A percentile compares a stretch with the other conserved stretches of the same genome.
phyloP scores from a whole-genome alignment of 2,797 vertebrate species.

The Sebastolobus altivelis region DNA sequence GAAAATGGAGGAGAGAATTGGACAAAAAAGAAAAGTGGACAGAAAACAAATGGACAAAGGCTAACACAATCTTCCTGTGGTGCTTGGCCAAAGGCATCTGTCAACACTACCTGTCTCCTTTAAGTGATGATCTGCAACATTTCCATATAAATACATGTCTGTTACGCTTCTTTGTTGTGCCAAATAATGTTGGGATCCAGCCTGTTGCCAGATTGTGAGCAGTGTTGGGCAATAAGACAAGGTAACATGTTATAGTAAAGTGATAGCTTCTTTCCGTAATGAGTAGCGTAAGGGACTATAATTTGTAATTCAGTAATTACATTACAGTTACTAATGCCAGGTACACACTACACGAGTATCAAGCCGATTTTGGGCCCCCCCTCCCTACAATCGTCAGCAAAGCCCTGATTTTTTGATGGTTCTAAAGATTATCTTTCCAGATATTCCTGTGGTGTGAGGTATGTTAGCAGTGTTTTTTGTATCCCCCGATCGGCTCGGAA shows the following conservation, averaged over 20 bases:
- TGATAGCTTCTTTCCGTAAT: background rate
- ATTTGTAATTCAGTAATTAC: background rate
- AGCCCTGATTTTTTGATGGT: too few relatives aligned
- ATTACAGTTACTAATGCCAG: background rate
- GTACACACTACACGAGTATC: too few relatives aligned
- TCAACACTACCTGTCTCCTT: background rate
- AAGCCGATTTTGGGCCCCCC: too few relatives aligned
- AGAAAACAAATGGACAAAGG: constrained; percentile 8
- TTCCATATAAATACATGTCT: constrained; percentile 5
- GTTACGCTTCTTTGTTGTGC: background rate
- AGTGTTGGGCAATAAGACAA: background rate
- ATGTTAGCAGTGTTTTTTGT: too few relatives aligned
- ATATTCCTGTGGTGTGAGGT: too few relatives aligned
- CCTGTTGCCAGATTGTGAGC: background rate
- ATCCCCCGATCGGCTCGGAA: too few relatives aligned
- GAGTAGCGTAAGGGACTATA: background rate
- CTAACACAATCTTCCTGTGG: background rate
- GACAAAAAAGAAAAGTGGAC: background rate
- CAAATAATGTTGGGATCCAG: background rate
- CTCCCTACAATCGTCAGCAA: too few relatives aligned
- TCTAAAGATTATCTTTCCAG: too few relatives aligned
- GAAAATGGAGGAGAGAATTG: constrained; percentile 3
- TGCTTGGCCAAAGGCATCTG: background rate
- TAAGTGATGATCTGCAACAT: background rate
- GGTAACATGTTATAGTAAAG: background rate